These are phyloP conservation scores for Choreutis nemorana DNA, from an alignment of 2,888 invertebrate species.

Conservation along the genomic window DNA sequence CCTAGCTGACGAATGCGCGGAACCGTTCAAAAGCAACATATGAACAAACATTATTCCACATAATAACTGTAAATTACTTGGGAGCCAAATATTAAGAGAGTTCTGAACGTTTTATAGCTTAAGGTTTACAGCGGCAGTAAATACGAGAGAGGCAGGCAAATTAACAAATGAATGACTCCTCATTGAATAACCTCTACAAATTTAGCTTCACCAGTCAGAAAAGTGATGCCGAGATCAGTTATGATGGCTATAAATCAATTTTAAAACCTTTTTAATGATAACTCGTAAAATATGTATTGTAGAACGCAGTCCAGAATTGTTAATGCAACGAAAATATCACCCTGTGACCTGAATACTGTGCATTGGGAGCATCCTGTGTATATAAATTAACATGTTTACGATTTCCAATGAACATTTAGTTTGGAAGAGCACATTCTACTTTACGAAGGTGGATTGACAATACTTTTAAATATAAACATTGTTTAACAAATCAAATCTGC, in stretches of 20 bases:
- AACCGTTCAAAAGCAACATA: too few species aligned
- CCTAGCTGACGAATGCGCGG: too few species aligned
- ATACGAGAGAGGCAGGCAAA: slow-evolving; percentile 43
- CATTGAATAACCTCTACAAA: slow-evolving; percentile 45
- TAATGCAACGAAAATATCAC: slow-evolving; percentile 10
- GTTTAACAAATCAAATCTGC: too few species aligned
- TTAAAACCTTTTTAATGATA: slow-evolving; percentile 54
- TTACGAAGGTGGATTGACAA: too few species aligned
- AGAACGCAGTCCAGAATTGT: slow-evolving; percentile 18
- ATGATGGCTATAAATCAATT: slow-evolving; percentile 47
- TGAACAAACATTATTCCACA: too few species aligned
- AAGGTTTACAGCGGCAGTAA: slow-evolving; percentile 48
- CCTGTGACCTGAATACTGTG: slow-evolving; percentile 2
- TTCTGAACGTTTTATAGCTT: slow-evolving; percentile 35
- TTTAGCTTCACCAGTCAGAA: slow-evolving; percentile 29
- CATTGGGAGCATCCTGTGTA: slow-evolving; percentile 8
- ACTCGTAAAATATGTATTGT: slow-evolving; percentile 41
- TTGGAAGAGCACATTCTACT: too few species aligned
- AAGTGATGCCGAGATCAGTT: slow-evolving; percentile 39
- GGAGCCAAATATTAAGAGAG: slow-evolving; percentile 36
- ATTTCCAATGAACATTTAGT: slow-evolving; percentile 21
- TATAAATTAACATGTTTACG: slow-evolving; percentile 25
- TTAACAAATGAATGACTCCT: slow-evolving; percentile 54
- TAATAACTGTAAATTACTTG: slow-evolving; percentile 13
- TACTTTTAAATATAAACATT: too few species aligned